These are phyloP conservation scores for Eulemur macaco DNA, from an alignment of 2,113 vertebrate species.

Conservation along the genomic window DNA sequence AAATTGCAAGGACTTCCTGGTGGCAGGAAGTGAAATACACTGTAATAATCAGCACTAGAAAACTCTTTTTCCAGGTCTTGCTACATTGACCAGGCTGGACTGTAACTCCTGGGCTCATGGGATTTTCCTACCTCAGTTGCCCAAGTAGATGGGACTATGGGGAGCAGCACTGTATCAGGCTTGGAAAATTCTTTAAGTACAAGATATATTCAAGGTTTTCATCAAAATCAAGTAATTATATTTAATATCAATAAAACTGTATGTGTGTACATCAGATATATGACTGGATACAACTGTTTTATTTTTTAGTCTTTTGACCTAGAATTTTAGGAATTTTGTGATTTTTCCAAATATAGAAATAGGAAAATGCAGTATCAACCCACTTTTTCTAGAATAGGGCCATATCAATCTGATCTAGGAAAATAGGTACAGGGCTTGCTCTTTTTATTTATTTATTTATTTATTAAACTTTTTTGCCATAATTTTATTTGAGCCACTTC, in stretches of 20 bases:
- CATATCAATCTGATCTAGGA: neutral
- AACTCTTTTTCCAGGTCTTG: slow-evolving; percentile 57
- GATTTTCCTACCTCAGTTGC: neutral
- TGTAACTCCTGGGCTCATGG: neutral
- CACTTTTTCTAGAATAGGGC: neutral
- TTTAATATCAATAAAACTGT: slow-evolving; percentile 81
- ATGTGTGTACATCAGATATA: slow-evolving; percentile 33
- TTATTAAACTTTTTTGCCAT: slow-evolving; percentile 4
- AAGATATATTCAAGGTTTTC: slow-evolving; percentile 79
- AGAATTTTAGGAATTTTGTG: slow-evolving; percentile 22
- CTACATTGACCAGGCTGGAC: neutral
- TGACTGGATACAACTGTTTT: slow-evolving; percentile 12
- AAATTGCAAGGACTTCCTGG: slow-evolving; percentile 81
- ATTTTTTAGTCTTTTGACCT: slow-evolving; percentile 2
- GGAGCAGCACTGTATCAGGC: too few species aligned
- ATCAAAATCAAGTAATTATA: slow-evolving; percentile 81
- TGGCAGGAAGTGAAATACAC: slow-evolving; percentile 79
- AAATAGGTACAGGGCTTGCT: neutral
- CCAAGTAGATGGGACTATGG: neutral
- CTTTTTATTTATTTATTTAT: neutral
- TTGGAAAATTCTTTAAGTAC: slow-evolving; percentile 76
- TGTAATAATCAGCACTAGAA: slow-evolving; percentile 79
- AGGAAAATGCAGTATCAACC: slow-evolving; percentile 10
- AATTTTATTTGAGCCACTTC: slow-evolving; percentile 34
- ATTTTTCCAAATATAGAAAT: slow-evolving; percentile 44